Base-by-base conservation (phyloP, 2,888 invertebrate genomes). In the Pheosia gnoma region DNA sequence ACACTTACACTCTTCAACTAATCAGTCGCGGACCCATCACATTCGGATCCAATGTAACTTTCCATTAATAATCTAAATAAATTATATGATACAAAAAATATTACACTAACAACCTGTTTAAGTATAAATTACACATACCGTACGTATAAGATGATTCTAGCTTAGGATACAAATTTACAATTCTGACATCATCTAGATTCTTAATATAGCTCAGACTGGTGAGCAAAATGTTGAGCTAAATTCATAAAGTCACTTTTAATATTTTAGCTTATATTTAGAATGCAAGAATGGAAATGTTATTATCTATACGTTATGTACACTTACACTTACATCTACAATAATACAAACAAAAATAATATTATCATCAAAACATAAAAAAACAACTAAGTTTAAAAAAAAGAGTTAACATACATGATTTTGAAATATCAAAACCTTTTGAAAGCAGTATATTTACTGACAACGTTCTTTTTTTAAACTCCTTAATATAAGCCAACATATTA, bases 41-140 rank as follows among this genome's bases (percentile, higher is more conserved):
- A 79, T 80, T 75, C 77, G 88, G 92, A 90, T 88, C 93, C 93
- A 90, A 83, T 88, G 86, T 89, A 90, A 88, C 92, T 83, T 91
- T 89, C 89, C 90, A 83, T 88, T 89, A 88, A 77, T 82, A 85
- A 85, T 81, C 88, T 92, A 90, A 90, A 93, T 91, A 93, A 93
- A 92, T 93, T 90, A 93, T 92, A 93, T 91, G 82, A 90, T 93
- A 93, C 91, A 93, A 93, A 93, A 92, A 91, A 90, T 90, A 92
- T 88, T 87, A 89, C 86, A 86, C 87, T 87, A 87, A 85, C 80
- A 85, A 85, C 86, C 84, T 82, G 84, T 83, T 83, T 85, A 84
- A 77, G 81, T 87, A 85, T 82, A 86, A 82, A 83, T 87, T 85
- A 87, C 83, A 86, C 81, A 82, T 85, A 85, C 79, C 85, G 82